A percentile compares a stretch with the other conserved stretches of the same genome.
phyloP scores from a whole-genome alignment of 2,888 invertebrate species.

The Rhingia rostrata region DNA sequence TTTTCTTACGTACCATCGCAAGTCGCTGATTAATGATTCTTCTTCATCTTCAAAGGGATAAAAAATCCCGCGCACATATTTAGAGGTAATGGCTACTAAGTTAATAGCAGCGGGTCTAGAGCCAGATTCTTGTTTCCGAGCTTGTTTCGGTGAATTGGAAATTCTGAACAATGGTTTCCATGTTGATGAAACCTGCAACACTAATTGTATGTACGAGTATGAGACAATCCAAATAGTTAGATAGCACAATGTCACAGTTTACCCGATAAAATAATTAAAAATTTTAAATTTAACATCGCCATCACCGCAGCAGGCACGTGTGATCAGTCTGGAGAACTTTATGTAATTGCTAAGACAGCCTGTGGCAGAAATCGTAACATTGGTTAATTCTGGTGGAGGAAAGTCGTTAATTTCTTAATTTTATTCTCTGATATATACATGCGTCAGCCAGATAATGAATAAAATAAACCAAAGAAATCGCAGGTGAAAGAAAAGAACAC shows the following conservation, averaged over 20 bases:
- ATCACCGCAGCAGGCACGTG: background rate
- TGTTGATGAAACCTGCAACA: slow-evolving; percentile 39
- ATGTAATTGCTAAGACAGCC: background rate
- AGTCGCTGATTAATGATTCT: background rate
- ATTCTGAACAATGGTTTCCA: background rate
- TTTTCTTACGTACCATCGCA: slow-evolving; percentile 10
- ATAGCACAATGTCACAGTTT: background rate
- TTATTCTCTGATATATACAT: background rate
- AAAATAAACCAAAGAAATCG: no score
- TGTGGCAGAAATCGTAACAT: background rate
- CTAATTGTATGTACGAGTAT: slow-evolving; percentile 10
- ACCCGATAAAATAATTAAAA: slow-evolving; percentile 37
- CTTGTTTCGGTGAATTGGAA: background rate
- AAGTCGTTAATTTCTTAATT: background rate
- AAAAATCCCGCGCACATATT: slow-evolving; percentile 18
- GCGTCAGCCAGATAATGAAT: background rate
- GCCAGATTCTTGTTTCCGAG: background rate
- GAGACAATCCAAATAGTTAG: background rate
- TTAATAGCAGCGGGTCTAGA: slow-evolving; percentile 7
- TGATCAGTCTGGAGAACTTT: slow-evolving; percentile 14
- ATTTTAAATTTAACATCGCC: slow-evolving; percentile 17
- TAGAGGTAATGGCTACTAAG: slow-evolving; percentile 4
- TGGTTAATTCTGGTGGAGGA: no score
- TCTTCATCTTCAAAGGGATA: background rate
- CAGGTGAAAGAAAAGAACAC: no score